These are phyloP conservation scores for Anolis carolinensis DNA, from an alignment of 2,113 vertebrate genomes.

Conservation along the genomic window DNA sequence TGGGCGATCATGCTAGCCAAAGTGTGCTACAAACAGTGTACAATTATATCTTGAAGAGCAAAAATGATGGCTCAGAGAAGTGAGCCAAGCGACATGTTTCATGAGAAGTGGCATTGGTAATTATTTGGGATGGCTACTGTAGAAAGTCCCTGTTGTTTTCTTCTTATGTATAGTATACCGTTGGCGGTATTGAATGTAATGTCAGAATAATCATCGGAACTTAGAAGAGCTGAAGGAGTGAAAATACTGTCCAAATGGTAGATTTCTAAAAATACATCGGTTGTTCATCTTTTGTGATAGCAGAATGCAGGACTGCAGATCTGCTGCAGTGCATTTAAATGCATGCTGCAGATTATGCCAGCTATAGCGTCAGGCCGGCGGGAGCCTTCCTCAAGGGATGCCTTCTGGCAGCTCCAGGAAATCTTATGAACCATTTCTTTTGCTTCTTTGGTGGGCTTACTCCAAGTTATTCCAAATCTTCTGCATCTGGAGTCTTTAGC, in stretches of 20 bases:
- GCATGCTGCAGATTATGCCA: slow-evolving; percentile 30
- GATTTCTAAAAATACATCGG: not conserved
- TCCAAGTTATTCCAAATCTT: not conserved
- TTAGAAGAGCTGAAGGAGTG: not conserved
- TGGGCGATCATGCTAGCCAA: no score
- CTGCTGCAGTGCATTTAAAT: slow-evolving; percentile 38
- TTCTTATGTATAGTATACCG: not conserved
- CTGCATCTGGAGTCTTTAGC: not conserved
- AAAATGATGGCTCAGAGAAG: not conserved
- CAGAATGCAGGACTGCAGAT: not conserved
- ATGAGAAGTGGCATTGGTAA: not conserved
- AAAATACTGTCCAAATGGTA: slow-evolving; percentile 2
- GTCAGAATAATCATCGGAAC: not conserved
- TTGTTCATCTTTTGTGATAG: slow-evolving; percentile 1
- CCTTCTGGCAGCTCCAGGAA: not conserved
- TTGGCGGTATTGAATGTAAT: not conserved
- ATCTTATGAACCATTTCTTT: not conserved
- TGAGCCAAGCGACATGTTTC: not conserved
- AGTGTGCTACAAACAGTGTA: no score
- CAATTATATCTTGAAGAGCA: no score
- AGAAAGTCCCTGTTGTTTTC: not conserved
- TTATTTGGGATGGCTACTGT: not conserved
- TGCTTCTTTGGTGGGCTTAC: not conserved
- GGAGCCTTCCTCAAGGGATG: not conserved
- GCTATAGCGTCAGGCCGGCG: not conserved